Conservation (phyloP, 2,888 invertebrate genomes). For the Drosophila falleni region DNA sequence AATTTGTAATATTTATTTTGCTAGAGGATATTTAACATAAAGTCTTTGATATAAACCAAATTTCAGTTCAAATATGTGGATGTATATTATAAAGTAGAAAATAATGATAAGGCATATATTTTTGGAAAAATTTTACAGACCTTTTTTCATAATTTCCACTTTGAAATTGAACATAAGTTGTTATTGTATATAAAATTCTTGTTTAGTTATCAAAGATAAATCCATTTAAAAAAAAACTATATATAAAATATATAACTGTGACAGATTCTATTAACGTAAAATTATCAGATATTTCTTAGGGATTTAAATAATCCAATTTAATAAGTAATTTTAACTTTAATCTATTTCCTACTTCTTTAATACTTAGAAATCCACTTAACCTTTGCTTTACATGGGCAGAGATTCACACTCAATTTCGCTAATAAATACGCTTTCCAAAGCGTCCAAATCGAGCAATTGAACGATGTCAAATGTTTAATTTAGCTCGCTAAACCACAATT, state of each 20-base stretch:
- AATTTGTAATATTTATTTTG: not conserved
- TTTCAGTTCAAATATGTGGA: too few species aligned
- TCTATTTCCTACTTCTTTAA: not conserved
- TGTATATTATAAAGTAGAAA: too few species aligned
- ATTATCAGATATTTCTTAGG: not conserved
- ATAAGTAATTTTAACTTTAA: slow-evolving; percentile 5
- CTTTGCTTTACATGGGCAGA: not conserved
- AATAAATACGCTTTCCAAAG: slow-evolving; percentile 75
- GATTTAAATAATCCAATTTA: slow-evolving; percentile 7
- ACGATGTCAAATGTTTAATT: slow-evolving; percentile 67
- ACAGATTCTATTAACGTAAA: not conserved
- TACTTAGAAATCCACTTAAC: slow-evolving; percentile 61
- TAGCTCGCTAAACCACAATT: slow-evolving; percentile 71
- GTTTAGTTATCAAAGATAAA: not conserved
- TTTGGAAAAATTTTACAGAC: too few species aligned
- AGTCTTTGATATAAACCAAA: too few species aligned
- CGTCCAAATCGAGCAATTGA: slow-evolving; percentile 38
- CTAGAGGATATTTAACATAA: too few species aligned
- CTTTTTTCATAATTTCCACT: too few species aligned
- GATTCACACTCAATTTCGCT: slow-evolving; percentile 73
- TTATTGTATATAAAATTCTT: not conserved
- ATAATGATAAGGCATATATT: too few species aligned
- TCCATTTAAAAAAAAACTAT: not conserved
- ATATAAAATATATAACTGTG: not conserved
- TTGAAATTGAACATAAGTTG: not conserved